Base-by-base conservation (phyloP, 2,113 vertebrate species). In the Labeo rohita region DNA sequence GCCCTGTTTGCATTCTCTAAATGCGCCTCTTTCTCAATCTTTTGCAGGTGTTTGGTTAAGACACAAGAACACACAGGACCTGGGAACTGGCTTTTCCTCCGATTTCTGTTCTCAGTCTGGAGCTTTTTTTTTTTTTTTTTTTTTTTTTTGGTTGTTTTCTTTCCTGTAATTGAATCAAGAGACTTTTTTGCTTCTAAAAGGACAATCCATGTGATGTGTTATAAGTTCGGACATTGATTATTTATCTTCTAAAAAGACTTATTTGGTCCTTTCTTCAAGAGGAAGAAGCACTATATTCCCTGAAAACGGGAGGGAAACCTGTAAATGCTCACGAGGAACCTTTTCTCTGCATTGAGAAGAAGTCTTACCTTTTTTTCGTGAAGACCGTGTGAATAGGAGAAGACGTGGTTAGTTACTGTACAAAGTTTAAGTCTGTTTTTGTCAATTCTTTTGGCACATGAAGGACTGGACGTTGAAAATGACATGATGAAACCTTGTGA, bases 201-300 rank as follows among this genome's bases (percentile, higher is more conserved):
- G 95, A 94, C 93, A 95, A 93, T 95, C 95, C 93, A 93, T 95
- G 95, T 95, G 94, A 94, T 95, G 95, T 96, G 92, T 93, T 92
- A 95, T 92, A 92, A 93, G 93, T 96, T 94, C 93, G 97, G 97
- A 97, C 97, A 96, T 95, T 96, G 90, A 91, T 94, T 98, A 99
- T 99, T 99, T 99, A 99, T 98, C 95, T 97, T 97, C 82, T 84
- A 59, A 84, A 89, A 95, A 97, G 96, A 98, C 95, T 96, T 94
- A 90, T 95, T 96, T 95, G 94, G 95, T 95, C 96, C 96, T 97
- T 98, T 97, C 97, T 96, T 95, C 95, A 96, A 96, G 93, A 92
- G 96, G 97, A 98, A 98, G 97, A 96, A 95, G 94, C 95, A 95
- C 95, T 96, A 96, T 97, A 94, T 97, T 96, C 96, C 96, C 96